phyloP scores from a whole-genome alignment of 2,888 invertebrate species.

The Amblyjoppa proteus region DNA sequence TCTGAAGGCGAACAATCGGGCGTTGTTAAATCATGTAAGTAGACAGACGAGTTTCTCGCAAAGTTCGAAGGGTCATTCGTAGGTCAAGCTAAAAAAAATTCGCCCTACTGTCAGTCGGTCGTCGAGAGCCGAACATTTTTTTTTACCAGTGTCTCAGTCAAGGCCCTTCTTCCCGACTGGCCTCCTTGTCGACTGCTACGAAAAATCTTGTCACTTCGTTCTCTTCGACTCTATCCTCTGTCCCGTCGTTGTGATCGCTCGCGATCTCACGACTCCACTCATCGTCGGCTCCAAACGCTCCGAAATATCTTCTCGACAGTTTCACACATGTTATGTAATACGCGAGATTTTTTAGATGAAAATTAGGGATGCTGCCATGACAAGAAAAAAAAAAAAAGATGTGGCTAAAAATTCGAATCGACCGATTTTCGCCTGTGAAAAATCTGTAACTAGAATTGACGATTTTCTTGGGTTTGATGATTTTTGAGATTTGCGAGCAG shows the following conservation, averaged over 20 bases:
- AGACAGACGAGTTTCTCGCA: slow-evolving; percentile 67
- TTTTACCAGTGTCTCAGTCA: background rate
- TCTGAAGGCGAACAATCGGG: slow-evolving; percentile 90
- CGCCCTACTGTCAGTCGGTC: background rate
- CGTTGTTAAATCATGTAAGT: slow-evolving; percentile 91
- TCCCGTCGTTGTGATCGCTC: slow-evolving; percentile 10
- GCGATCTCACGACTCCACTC: no score
- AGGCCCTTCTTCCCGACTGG: slow-evolving; percentile 41
- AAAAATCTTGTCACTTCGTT: slow-evolving; percentile 66
- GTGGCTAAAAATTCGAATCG: background rate
- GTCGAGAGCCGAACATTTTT: background rate
- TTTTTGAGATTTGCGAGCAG: background rate
- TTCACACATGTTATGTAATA: slow-evolving; percentile 80
- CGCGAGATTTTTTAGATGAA: slow-evolving; percentile 67
- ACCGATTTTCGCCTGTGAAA: background rate
- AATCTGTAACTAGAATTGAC: no score
- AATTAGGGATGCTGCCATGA: slow-evolving; percentile 76
- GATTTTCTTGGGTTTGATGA: background rate
- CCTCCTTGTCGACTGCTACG: slow-evolving; percentile 81
- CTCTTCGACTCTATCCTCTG: slow-evolving; percentile 41
- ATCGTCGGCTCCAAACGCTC: background rate
- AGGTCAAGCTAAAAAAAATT: background rate
- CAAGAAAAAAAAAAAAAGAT: slow-evolving; percentile 58
- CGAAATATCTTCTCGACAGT: slow-evolving; percentile 58
- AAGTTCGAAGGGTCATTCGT: background rate